phyloP scores from a whole-genome alignment of 2,113 vertebrate species.

The Indri indri region DNA sequence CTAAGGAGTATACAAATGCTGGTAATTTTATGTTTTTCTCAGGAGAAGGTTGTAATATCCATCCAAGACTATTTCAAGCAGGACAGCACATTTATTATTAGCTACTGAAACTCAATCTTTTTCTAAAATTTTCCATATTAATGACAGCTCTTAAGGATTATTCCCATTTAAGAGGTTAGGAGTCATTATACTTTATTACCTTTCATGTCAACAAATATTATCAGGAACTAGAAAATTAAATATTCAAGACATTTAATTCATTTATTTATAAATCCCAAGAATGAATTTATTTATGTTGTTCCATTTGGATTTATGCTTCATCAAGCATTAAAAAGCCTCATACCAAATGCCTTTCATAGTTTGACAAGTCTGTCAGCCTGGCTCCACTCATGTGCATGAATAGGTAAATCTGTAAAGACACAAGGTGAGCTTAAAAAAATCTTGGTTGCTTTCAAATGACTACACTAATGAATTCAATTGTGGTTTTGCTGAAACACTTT shows the following conservation, averaged over 20 bases:
- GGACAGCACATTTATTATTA: background rate
- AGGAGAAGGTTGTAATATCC: background rate
- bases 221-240: slow-evolving; percentile 55
- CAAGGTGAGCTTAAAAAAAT: slow-evolving; percentile 16
- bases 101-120: background rate
- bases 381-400: slow-evolving; percentile 2
- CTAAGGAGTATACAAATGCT: background rate
- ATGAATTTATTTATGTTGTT: slow-evolving; percentile 37
- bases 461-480: background rate
- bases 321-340: slow-evolving; percentile 67
- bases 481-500: background rate
- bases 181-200: slow-evolving; percentile 74
- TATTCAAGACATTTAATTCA: slow-evolving; percentile 38
- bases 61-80: slow-evolving; percentile 13
- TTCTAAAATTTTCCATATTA: slow-evolving; percentile 60
- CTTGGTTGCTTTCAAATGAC: background rate
- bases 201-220: slow-evolving; percentile 71
- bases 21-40: background rate
- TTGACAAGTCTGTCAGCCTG: slow-evolving; percentile 76
- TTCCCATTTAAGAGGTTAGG: slow-evolving; percentile 58
- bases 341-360: slow-evolving; percentile 9
- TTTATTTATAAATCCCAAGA: slow-evolving; percentile 63
- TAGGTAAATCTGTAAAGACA: slow-evolving; percentile 49
- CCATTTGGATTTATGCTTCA: slow-evolving; percentile 29
- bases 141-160: slow-evolving; percentile 60